A percentile compares a stretch with the other conserved stretches of the same genome.
Evolutionary conservation across 2,888 invertebrate species (phyloP).

Genomic region (Norana najaformis): DNA sequence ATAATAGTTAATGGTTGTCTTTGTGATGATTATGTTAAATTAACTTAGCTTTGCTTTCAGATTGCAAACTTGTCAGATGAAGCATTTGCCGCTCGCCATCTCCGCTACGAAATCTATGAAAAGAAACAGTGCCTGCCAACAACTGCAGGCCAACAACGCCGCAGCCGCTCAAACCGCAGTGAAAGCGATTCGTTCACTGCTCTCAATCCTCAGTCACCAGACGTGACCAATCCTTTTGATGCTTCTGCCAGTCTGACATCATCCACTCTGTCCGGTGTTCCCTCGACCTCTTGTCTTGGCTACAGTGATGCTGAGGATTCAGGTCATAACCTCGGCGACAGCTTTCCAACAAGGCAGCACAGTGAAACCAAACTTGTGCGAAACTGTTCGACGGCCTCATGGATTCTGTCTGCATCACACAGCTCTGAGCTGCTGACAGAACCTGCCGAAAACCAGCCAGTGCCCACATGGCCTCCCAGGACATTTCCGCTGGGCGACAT

Average conservation of each 20-base stretch:
- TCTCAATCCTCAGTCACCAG: conserved; percentile 29
- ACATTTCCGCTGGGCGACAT: conserved; percentile 54
- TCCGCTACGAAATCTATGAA: conserved; percentile 78
- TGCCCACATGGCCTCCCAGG: conserved; percentile 52
- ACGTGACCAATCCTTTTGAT: neutral
- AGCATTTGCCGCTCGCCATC: conserved; percentile 74
- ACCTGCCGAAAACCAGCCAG: conserved; percentile 33
- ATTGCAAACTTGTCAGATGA: conserved; percentile 81
- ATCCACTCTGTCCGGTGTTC: neutral
- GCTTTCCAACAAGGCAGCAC: neutral
- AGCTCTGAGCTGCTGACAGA: conserved; percentile 38
- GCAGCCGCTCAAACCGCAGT: conserved; percentile 47
- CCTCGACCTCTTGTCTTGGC: conserved; percentile 15
- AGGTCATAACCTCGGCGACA: neutral
- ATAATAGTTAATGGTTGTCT: neutral
- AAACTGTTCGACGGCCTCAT: neutral
- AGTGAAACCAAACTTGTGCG: conserved; percentile 8
- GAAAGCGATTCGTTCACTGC: conserved; percentile 45
- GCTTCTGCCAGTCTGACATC: conserved; percentile 14
- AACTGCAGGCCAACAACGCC: conserved; percentile 46
- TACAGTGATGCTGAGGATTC: neutral
- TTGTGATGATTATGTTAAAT: neutral
- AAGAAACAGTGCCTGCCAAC: conserved; percentile 66
- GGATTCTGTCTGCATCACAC: conserved; percentile 40
- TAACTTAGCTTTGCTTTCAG: conserved; percentile 15